A percentile compares a stretch with the other conserved stretches of the same genome.
phyloP scores from a whole-genome alignment of 2,113 vertebrate genomes.

The Ramphastos sulfuratus region DNA sequence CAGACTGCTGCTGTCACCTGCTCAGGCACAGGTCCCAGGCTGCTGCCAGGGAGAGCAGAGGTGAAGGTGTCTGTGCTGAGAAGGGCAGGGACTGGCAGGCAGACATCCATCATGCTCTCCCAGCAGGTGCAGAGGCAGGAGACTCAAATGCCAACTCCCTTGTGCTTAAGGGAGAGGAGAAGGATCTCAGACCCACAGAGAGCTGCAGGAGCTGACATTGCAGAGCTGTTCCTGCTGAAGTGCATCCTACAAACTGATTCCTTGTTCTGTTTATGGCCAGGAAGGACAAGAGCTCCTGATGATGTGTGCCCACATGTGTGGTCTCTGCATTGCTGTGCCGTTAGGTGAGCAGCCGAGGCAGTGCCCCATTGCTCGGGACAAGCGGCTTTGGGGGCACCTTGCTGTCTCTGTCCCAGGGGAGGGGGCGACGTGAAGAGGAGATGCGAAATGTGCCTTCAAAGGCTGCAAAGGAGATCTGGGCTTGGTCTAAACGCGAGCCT shows the following conservation, averaged over 20 bases:
- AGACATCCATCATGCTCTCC: no score
- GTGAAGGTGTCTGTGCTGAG: fast-evolving
- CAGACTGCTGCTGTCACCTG: not conserved
- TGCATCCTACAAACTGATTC: not conserved
- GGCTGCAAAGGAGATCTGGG: not conserved
- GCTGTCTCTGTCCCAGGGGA: not conserved
- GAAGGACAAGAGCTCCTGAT: not conserved
- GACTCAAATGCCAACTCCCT: not conserved
- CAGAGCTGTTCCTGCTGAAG: not conserved
- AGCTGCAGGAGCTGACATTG: not conserved
- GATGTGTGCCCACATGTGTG: not conserved
- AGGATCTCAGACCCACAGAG: not conserved
- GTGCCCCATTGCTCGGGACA: not conserved
- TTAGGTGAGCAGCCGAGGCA: not conserved
- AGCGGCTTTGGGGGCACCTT: not conserved
- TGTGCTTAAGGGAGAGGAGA: not conserved
- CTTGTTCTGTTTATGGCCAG: fast-evolving
- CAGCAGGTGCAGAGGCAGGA: not conserved
- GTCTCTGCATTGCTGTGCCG: not conserved
- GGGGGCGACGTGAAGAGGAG: not conserved
- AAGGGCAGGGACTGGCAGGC: not conserved
- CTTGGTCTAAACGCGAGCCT: not conserved
- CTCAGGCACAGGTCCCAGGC: not conserved
- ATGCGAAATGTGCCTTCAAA: not conserved
- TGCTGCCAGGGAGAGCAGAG: not conserved